A percentile compares a stretch with the other conserved stretches of the same genome.
Conservation (phyloP, 2,888 invertebrate species). For the Antheraea assamensis region DNA sequence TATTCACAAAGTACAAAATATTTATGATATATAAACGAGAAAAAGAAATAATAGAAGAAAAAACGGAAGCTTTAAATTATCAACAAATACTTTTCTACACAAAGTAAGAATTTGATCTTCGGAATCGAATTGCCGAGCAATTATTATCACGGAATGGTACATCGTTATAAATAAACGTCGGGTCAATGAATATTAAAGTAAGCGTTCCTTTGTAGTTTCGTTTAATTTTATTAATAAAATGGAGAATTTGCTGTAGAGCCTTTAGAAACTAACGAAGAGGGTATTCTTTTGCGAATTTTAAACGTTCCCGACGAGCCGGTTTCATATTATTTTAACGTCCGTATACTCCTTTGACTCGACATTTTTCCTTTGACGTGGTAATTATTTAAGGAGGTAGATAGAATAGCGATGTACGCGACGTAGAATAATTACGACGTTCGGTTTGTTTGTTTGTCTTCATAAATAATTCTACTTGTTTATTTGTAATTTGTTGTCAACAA, state of each 20-base stretch:
- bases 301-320: not conserved
- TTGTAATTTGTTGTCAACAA: too few species aligned
- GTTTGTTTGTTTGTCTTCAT: not conserved
- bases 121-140: not conserved
- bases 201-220: not conserved
- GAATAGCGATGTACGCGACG: not conserved
- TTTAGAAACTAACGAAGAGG: slow-evolving; percentile 1
- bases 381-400: slow-evolving; percentile 5
- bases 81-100: not conserved
- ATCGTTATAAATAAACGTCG: not conserved
- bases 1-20: not conserved
- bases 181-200: slow-evolving; percentile 7
- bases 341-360: slow-evolving; percentile 3
- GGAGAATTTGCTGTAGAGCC: not conserved
- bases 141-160: not conserved
- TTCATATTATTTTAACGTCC: slow-evolving; percentile 2
- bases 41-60: not conserved
- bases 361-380: slow-evolving; percentile 13
- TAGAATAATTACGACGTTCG: not conserved
- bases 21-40: not conserved
- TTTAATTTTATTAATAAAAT: slow-evolving; percentile 9
- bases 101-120: slow-evolving; percentile 5
- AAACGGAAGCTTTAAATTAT: not conserved
- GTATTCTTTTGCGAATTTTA: slow-evolving; percentile 3
- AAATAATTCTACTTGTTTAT: too few species aligned